Conservation (phyloP, 1,140 invertebrate species). For the Tetraneura akinire region DNA sequence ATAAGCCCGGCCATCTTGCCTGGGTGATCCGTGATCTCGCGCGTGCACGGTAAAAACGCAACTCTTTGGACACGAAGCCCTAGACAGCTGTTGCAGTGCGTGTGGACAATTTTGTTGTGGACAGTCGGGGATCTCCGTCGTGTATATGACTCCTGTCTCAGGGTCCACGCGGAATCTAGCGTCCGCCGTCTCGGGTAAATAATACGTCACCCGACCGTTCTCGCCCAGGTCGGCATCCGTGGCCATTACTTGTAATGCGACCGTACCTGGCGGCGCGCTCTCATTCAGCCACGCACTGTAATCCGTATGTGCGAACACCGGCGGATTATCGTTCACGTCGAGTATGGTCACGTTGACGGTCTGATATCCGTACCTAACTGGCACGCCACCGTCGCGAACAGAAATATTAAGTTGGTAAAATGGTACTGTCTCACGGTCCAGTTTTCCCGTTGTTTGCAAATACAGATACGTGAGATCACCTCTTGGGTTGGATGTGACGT, state of each 20-base stretch:
- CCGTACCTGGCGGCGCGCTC: constrained; percentile 82
- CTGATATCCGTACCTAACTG: constrained; percentile 78
- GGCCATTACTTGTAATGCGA: constrained; percentile 85
- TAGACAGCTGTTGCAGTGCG: background rate
- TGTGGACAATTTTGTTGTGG: constrained; percentile 67
- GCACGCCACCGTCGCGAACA: constrained; percentile 80
- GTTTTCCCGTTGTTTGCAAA: constrained; percentile 82
- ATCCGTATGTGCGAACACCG: constrained; percentile 89
- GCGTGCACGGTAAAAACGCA: constrained; percentile 94
- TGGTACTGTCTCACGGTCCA: constrained; percentile 83
- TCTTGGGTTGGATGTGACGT: constrained; percentile 82
- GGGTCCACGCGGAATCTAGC: constrained; percentile 86
- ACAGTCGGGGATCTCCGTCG: constrained; percentile 76
- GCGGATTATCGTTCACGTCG: constrained; percentile 94
- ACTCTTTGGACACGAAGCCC: constrained; percentile 74
- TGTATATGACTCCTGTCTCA: constrained; percentile 82
- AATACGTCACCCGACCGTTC: constrained; percentile 90
- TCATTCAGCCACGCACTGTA: constrained; percentile 91
- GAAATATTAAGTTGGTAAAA: constrained; percentile 87
- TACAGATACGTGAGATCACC: constrained; percentile 87
- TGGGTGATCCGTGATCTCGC: constrained; percentile 84
- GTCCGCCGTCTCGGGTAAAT: constrained; percentile 77
- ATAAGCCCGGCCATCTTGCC: constrained; percentile 90
- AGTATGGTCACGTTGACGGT: constrained; percentile 88
- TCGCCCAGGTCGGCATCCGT: constrained; percentile 89